These are phyloP conservation scores for Butorides virescens DNA, from an alignment of 2,113 vertebrate species.

Conservation along the genomic window DNA sequence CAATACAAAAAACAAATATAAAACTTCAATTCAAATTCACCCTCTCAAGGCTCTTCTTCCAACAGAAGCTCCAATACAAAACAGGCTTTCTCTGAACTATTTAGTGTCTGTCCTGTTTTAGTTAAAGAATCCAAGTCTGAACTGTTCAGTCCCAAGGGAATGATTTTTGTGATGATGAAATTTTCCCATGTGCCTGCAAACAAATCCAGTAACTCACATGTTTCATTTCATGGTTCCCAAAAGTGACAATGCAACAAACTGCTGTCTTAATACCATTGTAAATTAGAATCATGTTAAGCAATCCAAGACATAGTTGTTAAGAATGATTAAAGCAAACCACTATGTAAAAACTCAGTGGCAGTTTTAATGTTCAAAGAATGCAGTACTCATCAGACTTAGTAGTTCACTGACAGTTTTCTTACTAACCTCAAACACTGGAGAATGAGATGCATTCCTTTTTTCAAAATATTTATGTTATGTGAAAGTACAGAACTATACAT, in stretches of 20 bases:
- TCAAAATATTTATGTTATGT: not conserved
- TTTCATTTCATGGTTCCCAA: conserved; percentile 31
- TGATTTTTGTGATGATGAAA: not conserved
- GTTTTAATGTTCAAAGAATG: not conserved
- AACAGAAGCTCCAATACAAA: not conserved
- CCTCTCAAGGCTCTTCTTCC: not conserved
- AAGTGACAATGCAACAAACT: not conserved
- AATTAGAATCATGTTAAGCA: not conserved
- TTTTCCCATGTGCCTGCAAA: not conserved
- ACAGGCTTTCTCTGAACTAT: not conserved
- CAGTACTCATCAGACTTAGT: not conserved
- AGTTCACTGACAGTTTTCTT: conserved; percentile 5
- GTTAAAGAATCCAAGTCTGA: not conserved
- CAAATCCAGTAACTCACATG: not conserved
- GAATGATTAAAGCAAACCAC: not conserved
- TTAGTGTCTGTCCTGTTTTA: not conserved
- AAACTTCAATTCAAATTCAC: not conserved
- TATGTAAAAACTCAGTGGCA: not conserved
- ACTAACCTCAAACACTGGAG: not conserved
- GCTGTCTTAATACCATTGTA: not conserved
- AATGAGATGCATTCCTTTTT: not conserved
- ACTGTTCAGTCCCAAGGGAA: not conserved
- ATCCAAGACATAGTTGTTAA: not conserved
- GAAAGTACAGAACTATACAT: conserved; percentile 3
- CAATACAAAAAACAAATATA: not conserved